A percentile compares a stretch with the other conserved stretches of the same genome.
These are phyloP conservation scores for Drosophila imparisetae DNA, from an alignment of 2,888 invertebrate species.

Conservation along the genomic window DNA sequence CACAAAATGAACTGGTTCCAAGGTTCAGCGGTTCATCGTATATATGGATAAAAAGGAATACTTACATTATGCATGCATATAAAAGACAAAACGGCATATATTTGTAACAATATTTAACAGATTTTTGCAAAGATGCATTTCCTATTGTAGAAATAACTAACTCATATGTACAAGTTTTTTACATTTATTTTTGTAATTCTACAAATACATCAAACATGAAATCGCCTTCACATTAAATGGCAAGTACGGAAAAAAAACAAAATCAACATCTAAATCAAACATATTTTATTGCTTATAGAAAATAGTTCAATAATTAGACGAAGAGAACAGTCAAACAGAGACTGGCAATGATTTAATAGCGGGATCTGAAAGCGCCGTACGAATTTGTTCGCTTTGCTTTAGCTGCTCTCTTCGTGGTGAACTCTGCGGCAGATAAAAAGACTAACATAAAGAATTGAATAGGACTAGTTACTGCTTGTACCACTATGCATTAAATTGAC, in stretches of 20 bases:
- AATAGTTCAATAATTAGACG: background rate
- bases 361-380: background rate
- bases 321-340: background rate
- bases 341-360: background rate
- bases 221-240: constrained; percentile 67
- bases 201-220: constrained; percentile 57
- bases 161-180: constrained; percentile 77
- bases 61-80: constrained; percentile 16
- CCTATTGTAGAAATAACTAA: constrained; percentile 76
- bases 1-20: constrained; percentile 47
- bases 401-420: background rate
- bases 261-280: background rate
- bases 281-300: background rate
- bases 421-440: background rate
- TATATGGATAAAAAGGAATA: constrained; percentile 22
- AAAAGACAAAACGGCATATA: constrained; percentile 60
- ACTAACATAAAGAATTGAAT: background rate
- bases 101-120: constrained; percentile 60
- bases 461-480: background rate
- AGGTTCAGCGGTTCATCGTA: constrained; percentile 22
- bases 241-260: constrained; percentile 60
- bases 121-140: constrained; percentile 65
- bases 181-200: constrained; percentile 77
- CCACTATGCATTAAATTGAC: background rate
- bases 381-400: background rate